A percentile compares a stretch with the other conserved stretches of the same genome.
phyloP scores from a whole-genome alignment of 2,888 invertebrate genomes.

The Micropterix aruncella region DNA sequence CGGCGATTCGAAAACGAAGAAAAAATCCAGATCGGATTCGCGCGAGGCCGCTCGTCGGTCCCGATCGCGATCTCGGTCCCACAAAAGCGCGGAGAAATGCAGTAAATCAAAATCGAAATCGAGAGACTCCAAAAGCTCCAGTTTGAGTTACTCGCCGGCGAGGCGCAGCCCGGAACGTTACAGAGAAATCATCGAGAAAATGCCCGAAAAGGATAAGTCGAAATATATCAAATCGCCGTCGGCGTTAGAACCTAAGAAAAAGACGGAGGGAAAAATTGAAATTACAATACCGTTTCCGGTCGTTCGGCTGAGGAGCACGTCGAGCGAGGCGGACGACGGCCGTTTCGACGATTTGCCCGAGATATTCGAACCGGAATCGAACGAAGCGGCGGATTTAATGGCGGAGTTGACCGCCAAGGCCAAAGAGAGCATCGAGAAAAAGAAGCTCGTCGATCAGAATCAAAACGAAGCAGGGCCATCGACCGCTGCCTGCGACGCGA shows the following conservation, averaged over 20 bases:
- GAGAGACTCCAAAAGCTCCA: conserved; percentile 34
- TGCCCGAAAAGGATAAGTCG: conserved; percentile 39
- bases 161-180: conserved; percentile 54
- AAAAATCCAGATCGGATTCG: conserved; percentile 8
- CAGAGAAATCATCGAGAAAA: conserved; percentile 44
- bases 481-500: not conserved
- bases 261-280: conserved; percentile 1
- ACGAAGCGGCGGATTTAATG: not conserved
- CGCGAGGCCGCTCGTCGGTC: not conserved
- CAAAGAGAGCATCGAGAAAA: not conserved
- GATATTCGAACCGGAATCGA: not conserved
- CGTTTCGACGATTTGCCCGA: conserved; percentile 10
- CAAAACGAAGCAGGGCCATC: conserved; percentile 15
- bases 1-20: conserved; percentile 14
- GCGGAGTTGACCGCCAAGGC: not conserved
- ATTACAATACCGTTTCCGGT: conserved; percentile 23
- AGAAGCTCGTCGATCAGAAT: conserved; percentile 9
- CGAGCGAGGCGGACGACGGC: conserved; percentile 41
- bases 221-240: conserved; percentile 34
- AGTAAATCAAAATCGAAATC: conserved; percentile 22
- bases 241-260: conserved; percentile 24
- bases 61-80: conserved; percentile 4
- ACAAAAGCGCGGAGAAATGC: conserved; percentile 11
- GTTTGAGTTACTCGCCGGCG: conserved; percentile 55
- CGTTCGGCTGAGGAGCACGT: conserved; percentile 43